These are phyloP conservation scores for Dendrocopos noguchii DNA, from an alignment of 2,113 vertebrate species.

Conservation along the genomic window DNA sequence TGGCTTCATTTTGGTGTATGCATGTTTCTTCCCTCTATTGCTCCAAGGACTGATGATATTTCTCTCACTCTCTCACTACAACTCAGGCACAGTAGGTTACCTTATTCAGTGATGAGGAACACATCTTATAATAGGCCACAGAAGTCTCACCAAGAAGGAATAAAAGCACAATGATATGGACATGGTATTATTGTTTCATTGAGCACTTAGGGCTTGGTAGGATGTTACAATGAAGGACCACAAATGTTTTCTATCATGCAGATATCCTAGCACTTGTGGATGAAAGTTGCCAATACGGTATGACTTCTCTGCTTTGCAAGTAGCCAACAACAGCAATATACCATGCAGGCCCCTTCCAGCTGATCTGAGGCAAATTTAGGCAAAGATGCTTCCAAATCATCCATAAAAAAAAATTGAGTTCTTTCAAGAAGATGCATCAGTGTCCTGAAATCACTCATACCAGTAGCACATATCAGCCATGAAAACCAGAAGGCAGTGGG, in stretches of 20 bases:
- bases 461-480: not conserved
- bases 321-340: not conserved
- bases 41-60: not conserved
- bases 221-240: not conserved
- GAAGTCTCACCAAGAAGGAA: not conserved
- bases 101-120: not conserved
- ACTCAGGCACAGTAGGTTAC: not conserved
- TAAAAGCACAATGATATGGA: not conserved
- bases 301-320: not conserved
- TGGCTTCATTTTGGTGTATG: not conserved
- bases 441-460: not conserved
- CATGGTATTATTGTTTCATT: not conserved
- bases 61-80: accelerated
- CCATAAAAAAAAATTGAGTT: not conserved
- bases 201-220: not conserved
- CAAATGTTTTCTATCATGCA: not conserved
- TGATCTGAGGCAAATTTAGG: not conserved
- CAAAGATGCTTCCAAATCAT: not conserved
- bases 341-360: not conserved
- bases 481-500: not conserved
- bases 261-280: not conserved
- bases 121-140: not conserved
- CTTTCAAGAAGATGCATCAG: not conserved
- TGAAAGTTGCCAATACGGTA: not conserved
- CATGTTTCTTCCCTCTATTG: not conserved